phyloP scores from a whole-genome alignment of 1,140 invertebrate genomes.

The fruit fly (Drosophila melanogaster) region Release_6_plus_ISO1_MT NT_033777.3:14069501-14070000 shows the following conservation, averaged over 20 bases:
- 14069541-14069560: conserved; percentile 69
- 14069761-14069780: conserved; percentile 29
- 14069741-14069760: conserved; percentile 57
- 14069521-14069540: conserved; percentile 23
- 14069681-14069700: conserved; percentile 54
- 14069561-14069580: conserved; percentile 65
- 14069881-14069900: not conserved
- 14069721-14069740: conserved; percentile 61
- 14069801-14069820: conserved; percentile 47
- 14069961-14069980: not conserved
- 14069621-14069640: conserved; percentile 30
- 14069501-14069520: conserved; percentile 50
- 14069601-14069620: conserved; percentile 34
- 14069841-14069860: conserved; percentile 39
- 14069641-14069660: conserved; percentile 24
- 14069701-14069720: conserved; percentile 57
- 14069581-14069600: conserved; percentile 37
- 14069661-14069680: not conserved
- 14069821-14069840: conserved; percentile 42
- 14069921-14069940: not conserved
- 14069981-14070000: not conserved
- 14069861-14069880: conserved; percentile 6
- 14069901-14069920: not conserved
- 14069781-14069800: conserved; percentile 60
- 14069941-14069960: not conserved